These are phyloP conservation scores for Gnatocerus cornutus DNA, from an alignment of 2,888 invertebrate species.

Conservation along the genomic window DNA sequence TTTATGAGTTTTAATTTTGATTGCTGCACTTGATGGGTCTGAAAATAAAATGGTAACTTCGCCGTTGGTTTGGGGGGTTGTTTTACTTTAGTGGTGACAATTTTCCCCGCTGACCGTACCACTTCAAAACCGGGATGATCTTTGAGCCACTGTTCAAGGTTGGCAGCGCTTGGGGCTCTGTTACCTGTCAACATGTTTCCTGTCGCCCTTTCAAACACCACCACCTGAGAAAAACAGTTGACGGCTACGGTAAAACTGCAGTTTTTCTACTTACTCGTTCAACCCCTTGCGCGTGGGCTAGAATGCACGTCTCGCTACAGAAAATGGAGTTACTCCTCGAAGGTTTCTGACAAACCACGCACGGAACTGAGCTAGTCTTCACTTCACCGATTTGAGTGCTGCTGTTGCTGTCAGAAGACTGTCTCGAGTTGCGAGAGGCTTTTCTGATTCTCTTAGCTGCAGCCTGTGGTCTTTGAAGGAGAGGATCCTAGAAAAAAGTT, in stretches of 20 bases:
- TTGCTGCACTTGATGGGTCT: constrained; percentile 22
- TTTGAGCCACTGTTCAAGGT: constrained; percentile 87
- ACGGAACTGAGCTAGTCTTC: constrained; percentile 66
- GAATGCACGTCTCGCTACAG: constrained; percentile 91
- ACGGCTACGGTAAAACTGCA: neutral
- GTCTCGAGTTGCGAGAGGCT: constrained; percentile 65
- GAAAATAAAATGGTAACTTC: constrained; percentile 13
- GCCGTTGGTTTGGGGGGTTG: neutral
- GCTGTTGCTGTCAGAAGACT: constrained; percentile 65
- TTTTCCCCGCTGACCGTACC: constrained; percentile 75
- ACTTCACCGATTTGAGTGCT: constrained; percentile 54
- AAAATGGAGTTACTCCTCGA: constrained; percentile 89
- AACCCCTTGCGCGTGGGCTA: constrained; percentile 87
- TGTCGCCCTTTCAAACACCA: constrained; percentile 88
- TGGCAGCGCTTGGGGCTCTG: constrained; percentile 88
- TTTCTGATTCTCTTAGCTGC: constrained; percentile 68
- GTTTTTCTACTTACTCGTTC: constrained; percentile 64
- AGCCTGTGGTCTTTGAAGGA: constrained; percentile 66
- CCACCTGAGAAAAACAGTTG: constrained; percentile 69
- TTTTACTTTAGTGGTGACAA: constrained; percentile 62
- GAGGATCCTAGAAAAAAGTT: constrained; percentile 57
- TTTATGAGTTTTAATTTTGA: constrained; percentile 68
- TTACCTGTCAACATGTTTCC: constrained; percentile 84
- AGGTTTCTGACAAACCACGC: constrained; percentile 85
- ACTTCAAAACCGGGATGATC: constrained; percentile 93